phyloP scores from a whole-genome alignment of 1,140 invertebrate species.

The Trichonephila clavipes region DNA sequence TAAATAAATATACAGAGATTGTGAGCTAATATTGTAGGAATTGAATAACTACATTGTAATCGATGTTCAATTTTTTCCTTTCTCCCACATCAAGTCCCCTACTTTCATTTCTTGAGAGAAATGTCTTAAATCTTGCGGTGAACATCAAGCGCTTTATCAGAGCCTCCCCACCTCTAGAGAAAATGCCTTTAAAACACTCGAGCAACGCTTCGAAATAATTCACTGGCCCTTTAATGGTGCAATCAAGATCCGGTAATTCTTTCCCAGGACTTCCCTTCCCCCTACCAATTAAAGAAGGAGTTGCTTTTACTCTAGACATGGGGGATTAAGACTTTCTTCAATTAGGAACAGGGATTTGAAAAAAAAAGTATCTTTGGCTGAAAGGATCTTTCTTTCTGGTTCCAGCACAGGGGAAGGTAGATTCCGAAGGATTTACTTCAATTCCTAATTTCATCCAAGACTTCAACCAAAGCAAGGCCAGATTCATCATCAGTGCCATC shows the following conservation, averaged over 20 bases:
- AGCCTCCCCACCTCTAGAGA: neutral
- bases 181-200: slow-evolving; percentile 15
- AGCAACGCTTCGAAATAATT: slow-evolving; percentile 33
- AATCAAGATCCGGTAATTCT: slow-evolving; percentile 62
- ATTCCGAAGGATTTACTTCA: slow-evolving; percentile 9
- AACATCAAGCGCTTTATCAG: neutral
- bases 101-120: neutral
- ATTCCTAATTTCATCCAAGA: slow-evolving; percentile 20
- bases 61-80: too few species aligned
- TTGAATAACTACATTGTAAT: too few species aligned
- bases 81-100: neutral
- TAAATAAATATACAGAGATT: too few species aligned
- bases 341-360: slow-evolving; percentile 22
- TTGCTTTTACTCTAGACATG: slow-evolving; percentile 29
- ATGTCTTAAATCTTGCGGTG: neutral
- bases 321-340: slow-evolving; percentile 60
- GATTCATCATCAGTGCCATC: neutral
- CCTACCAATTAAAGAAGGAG: slow-evolving; percentile 32
- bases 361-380: slow-evolving; percentile 7
- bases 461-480: neutral
- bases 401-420: neutral
- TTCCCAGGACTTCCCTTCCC: neutral
- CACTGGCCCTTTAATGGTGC: slow-evolving; percentile 14
- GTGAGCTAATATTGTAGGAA: too few species aligned
- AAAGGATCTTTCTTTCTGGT: slow-evolving; percentile 4